Evolutionary conservation across 2,113 vertebrate genomes (phyloP).

Genomic region (Centropristis striata): DNA sequence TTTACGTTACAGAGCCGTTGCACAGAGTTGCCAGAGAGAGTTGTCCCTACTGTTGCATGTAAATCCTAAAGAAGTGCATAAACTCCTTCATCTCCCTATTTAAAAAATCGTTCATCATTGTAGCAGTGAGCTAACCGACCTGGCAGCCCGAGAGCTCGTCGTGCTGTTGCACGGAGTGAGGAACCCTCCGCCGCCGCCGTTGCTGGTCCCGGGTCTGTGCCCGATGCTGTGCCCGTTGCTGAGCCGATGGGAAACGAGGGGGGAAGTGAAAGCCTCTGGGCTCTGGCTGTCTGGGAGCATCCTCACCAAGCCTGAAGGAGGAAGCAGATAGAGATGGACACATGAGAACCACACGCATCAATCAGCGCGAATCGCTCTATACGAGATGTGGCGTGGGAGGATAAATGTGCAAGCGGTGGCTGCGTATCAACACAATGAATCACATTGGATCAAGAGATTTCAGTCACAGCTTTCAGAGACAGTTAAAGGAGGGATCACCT

Average conservation of each 20-base stretch:
- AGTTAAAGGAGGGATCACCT: not conserved
- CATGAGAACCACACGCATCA: not conserved
- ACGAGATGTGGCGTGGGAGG: not conserved
- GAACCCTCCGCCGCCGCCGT: conserved; percentile 60
- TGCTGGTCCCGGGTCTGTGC: conserved; percentile 50
- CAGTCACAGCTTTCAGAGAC: conserved; percentile 9
- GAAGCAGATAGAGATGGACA: conserved; percentile 24
- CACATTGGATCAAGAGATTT: not conserved
- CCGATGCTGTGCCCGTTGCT: conserved; percentile 66
- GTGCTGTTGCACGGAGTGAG: conserved; percentile 77
- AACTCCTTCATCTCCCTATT: not conserved
- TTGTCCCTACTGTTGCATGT: not conserved
- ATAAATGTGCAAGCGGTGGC: not conserved
- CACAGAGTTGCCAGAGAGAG: too few relatives aligned
- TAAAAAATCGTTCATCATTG: not conserved
- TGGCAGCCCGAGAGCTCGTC: conserved; percentile 79
- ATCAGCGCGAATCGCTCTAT: not conserved
- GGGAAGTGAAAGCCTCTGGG: conserved; percentile 63
- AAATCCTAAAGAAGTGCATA: not conserved
- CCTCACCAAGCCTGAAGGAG: conserved; percentile 71
- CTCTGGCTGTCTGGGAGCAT: conserved; percentile 62
- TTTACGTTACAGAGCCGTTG: too few relatives aligned
- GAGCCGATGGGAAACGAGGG: conserved; percentile 56
- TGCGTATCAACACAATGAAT: not conserved
- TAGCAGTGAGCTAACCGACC: conserved; percentile 62